These are phyloP conservation scores for Oncorhynchus nerka DNA, from an alignment of 2,113 vertebrate species.

Conservation along the genomic window DNA sequence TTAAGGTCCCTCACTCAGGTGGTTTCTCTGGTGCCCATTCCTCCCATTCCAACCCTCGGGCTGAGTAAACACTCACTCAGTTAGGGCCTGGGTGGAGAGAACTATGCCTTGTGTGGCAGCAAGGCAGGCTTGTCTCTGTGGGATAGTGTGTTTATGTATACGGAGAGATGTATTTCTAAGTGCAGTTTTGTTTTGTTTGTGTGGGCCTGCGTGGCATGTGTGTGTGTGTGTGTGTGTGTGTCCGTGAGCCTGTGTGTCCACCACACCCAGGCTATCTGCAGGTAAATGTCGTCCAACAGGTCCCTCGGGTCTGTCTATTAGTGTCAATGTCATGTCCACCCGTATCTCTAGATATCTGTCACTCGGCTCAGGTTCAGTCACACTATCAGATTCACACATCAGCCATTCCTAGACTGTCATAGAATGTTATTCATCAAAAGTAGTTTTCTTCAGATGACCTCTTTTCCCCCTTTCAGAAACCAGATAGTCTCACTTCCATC, in stretches of 20 bases:
- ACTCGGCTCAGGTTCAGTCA: neutral
- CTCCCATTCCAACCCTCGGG: constrained; percentile 54
- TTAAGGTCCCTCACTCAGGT: constrained; percentile 62
- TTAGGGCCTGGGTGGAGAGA: constrained; percentile 23
- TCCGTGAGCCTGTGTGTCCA: neutral
- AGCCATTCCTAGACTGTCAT: neutral
- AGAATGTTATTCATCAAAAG: neutral
- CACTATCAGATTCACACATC: neutral
- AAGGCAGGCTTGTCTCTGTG: neutral
- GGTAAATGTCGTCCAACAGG: constrained; percentile 6
- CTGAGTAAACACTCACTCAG: constrained; percentile 63
- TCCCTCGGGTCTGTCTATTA: neutral
- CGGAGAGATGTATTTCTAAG: too few relatives aligned
- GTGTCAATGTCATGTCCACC: constrained; percentile 1
- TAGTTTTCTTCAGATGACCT: neutral
- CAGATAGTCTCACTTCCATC: too few relatives aligned
- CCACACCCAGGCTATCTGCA: neutral
- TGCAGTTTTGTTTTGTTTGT: neutral
- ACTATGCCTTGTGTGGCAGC: constrained; percentile 2
- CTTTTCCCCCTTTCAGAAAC: neutral
- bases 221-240: neutral
- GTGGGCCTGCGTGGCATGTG: neutral
- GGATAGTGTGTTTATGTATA: neutral
- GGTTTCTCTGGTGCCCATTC: constrained; percentile 63
- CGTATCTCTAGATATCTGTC: neutral